These are phyloP conservation scores for Lates japonicus DNA, from an alignment of 2,797 vertebrate genomes.

Conservation along the genomic window DNA sequence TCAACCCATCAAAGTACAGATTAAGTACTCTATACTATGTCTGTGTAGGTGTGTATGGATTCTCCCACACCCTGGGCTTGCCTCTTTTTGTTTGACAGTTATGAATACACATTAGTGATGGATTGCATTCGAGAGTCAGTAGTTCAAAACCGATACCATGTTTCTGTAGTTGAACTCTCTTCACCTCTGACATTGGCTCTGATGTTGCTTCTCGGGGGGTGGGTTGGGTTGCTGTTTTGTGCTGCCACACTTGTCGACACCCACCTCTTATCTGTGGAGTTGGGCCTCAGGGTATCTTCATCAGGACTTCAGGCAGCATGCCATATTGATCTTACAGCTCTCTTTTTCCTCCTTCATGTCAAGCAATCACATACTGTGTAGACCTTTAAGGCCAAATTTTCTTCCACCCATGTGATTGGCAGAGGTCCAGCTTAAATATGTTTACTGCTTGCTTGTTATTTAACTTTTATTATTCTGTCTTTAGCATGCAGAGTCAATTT, in stretches of 20 bases:
- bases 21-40: constrained; percentile 56
- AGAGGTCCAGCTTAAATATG: constrained; percentile 41
- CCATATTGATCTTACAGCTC: constrained; percentile 64
- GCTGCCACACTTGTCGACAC: constrained; percentile 7
- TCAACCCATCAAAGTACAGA: constrained; percentile 66
- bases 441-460: constrained; percentile 2
- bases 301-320: constrained; percentile 42
- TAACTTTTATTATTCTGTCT: constrained; percentile 24
- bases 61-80: constrained; percentile 52
- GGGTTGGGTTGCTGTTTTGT: constrained; percentile 16
- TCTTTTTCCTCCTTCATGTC: constrained; percentile 49
- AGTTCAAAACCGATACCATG: constrained; percentile 67
- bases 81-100: constrained; percentile 52
- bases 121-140: constrained; percentile 44
- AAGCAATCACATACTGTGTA: constrained; percentile 12
- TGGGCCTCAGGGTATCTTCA: constrained; percentile 39
- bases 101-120: constrained; percentile 79
- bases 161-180: constrained; percentile 72
- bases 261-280: constrained; percentile 14
- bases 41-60: constrained; percentile 26
- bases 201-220: constrained; percentile 58
- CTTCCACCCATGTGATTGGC: constrained; percentile 31
- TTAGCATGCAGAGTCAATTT: background rate
- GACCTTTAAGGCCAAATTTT: constrained; percentile 30
- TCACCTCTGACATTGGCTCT: constrained; percentile 74